A percentile compares a stretch with the other conserved stretches of the same genome.
phyloP scores from a whole-genome alignment of 2,888 invertebrate species.

The Sipha maydis region DNA sequence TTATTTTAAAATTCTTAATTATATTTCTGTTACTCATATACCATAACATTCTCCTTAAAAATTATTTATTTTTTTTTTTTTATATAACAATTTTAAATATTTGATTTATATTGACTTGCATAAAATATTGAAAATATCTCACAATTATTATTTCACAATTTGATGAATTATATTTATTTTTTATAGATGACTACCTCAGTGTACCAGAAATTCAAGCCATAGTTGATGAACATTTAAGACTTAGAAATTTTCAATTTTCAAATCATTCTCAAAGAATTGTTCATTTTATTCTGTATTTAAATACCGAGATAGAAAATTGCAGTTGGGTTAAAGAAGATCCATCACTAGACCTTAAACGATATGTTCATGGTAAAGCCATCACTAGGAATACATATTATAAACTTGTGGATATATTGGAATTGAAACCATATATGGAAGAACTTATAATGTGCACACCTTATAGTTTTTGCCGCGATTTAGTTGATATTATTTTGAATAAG shows the following conservation, averaged over 20 bases:
- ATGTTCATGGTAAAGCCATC: conserved; percentile 20
- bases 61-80: too few relatives aligned
- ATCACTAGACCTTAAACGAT: neutral
- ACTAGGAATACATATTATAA: neutral
- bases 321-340: conserved; percentile 10
- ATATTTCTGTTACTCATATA: too few relatives aligned
- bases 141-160: neutral
- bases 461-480: conserved; percentile 36
- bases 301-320: conserved; percentile 6
- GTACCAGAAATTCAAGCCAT: neutral
- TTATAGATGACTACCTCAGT: neutral
- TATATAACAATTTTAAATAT: too few relatives aligned
- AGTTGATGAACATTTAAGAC: neutral
- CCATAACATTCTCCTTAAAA: too few relatives aligned
- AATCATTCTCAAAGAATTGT: neutral
- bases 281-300: conserved; percentile 48
- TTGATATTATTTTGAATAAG: conserved; percentile 9
- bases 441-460: conserved; percentile 45
- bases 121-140: too few relatives aligned
- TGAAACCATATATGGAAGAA: neutral
- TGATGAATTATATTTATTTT: neutral
- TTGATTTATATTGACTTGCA: too few relatives aligned
- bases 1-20: too few relatives aligned
- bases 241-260: neutral
- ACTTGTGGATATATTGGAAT: neutral